Evolutionary conservation across 30 jellyfish, hydroid and myxozoan genomes (phyloP), one percentile per base, ranked within the genome.

Genomic region (Aurelia coerulea): DNA sequence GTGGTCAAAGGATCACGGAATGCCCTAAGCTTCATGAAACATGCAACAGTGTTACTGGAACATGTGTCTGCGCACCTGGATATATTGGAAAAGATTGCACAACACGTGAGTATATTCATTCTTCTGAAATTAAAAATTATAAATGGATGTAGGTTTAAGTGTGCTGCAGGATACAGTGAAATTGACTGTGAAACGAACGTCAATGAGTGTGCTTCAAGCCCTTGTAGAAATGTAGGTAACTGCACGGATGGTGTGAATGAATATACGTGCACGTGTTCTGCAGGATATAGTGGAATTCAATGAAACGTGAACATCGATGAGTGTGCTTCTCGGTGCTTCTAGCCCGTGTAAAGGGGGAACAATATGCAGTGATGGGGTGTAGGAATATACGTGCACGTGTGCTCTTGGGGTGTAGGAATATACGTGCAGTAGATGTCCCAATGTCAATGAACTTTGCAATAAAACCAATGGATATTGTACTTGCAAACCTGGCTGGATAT

Each of bases 401-500:
- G 49, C 49, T 37, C 5, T 5, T 2, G 49, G 56, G 14, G 56
- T 46, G 56, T 4, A 46, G 5, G 56, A 9, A 46, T 46, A 5
- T 37, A 9, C 14, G 56, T 37, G 0, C 49, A 37, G 96, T 31
- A 18, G 78, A 42, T 88, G 96, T 62, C 73, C 80, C 37, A 19
- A 33, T 53, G 75, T 23, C 8, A 68, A 79, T 52, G 77, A 80
- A 53, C 62, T 52, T 2, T 88, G 96, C 63, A 78, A 88, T 81
- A 58, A 53, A 52, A 79, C 59, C 15, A 78, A 72, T 23, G 96
- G 96, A 29, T 39, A 66, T 2, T 88, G 96, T 54, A 58, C 78
- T 35, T 88, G 96, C 89, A 60, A 42, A 52, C 92, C n/a, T n/a
- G n/a, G n/a, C 91, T 16, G 96, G 96, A 14, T 88, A 69, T 71